These are phyloP conservation scores for Paralvinella palmiformis DNA, from an alignment of 1,140 invertebrate species.

Conservation along the genomic window DNA sequence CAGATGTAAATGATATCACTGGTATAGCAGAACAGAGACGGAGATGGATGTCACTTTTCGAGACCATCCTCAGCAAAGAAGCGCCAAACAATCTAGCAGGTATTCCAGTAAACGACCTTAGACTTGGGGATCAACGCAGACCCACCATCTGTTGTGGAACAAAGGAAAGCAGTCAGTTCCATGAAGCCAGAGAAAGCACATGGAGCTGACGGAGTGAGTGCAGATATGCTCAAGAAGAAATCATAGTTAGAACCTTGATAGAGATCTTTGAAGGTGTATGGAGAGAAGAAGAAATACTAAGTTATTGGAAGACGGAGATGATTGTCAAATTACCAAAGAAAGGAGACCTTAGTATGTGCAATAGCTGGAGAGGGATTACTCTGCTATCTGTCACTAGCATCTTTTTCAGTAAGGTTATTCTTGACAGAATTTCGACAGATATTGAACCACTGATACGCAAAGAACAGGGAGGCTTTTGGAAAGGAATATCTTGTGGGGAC, in stretches of 20 bases:
- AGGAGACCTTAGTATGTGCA: constrained; percentile 24
- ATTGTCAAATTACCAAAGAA: constrained; percentile 32
- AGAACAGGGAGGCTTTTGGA: constrained; percentile 4
- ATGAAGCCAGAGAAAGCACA: constrained; percentile 15
- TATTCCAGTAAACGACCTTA: neutral
- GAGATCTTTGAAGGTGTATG: constrained; percentile 5
- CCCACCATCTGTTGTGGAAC: constrained; percentile 4
- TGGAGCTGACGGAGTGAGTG: neutral
- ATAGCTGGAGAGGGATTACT: constrained; percentile 29
- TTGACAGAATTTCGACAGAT: neutral
- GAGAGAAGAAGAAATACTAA: constrained; percentile 15
- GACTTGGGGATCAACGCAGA: constrained; percentile 3
- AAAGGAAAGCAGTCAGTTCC: neutral
- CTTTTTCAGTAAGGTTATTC: constrained; percentile 11
- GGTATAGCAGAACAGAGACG: constrained; percentile 5
- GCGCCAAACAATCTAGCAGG: neutral
- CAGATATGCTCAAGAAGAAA: constrained; percentile 3
- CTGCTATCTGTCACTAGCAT: constrained; percentile 23
- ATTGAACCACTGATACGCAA: neutral
- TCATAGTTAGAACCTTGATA: neutral
- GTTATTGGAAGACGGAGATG: constrained; percentile 24
- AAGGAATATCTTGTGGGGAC: neutral
- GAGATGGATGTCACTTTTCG: constrained; percentile 5
- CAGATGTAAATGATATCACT: constrained; percentile 1
- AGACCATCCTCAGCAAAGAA: constrained; percentile 12